These are phyloP conservation scores for Microtus montanus DNA, from an alignment of 2,113 vertebrate species.

Conservation along the genomic window DNA sequence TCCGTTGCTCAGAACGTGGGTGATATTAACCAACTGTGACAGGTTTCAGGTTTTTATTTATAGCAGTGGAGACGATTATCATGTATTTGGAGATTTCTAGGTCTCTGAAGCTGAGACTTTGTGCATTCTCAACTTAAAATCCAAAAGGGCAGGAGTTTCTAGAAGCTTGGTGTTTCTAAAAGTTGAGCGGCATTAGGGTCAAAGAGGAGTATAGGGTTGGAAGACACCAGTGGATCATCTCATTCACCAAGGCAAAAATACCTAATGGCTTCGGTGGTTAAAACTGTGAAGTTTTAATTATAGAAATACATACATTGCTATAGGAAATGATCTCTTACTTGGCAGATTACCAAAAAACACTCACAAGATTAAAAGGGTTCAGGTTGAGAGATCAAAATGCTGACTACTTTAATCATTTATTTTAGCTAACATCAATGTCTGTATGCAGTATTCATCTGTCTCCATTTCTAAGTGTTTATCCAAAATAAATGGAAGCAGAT, in stretches of 20 bases:
- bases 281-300: background rate
- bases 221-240: background rate
- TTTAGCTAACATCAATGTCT: background rate
- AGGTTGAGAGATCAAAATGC: background rate
- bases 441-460: background rate
- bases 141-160: background rate
- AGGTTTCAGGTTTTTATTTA: constrained; percentile 83
- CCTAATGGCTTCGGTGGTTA: background rate
- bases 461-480: background rate
- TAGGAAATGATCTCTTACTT: background rate
- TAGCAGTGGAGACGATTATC: constrained; percentile 76
- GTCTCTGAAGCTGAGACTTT: constrained; percentile 23
- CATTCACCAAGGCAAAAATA: background rate
- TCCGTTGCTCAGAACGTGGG: constrained; percentile 72
- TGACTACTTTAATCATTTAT: constrained; percentile 12
- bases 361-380: background rate
- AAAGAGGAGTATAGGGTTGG: background rate
- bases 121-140: constrained; percentile 45
- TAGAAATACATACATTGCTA: background rate
- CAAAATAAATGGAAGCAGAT: constrained; percentile 1
- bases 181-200: background rate
- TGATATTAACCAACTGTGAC: constrained; percentile 86
- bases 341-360: background rate
- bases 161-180: background rate
- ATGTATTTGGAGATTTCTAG: constrained; percentile 51